These are phyloP conservation scores for Dusona sp. DNA, from an alignment of 2,888 invertebrate species.

Conservation along the genomic window DNA sequence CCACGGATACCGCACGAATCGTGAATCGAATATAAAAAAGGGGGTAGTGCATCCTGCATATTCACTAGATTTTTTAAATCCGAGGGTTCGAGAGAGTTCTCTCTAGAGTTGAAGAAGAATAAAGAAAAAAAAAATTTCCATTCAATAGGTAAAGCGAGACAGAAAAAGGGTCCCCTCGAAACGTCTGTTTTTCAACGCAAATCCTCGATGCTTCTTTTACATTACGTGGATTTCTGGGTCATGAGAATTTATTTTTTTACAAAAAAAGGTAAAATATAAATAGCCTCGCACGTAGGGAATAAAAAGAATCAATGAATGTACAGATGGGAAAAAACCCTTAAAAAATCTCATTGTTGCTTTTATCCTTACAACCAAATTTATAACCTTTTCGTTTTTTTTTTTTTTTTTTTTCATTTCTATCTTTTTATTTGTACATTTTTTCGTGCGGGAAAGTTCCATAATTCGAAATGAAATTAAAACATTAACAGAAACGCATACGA, in stretches of 20 bases:
- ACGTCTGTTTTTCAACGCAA: slow-evolving; percentile 80
- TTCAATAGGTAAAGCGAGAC: slow-evolving; percentile 68
- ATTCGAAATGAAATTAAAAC: neutral
- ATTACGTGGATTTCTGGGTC: slow-evolving; percentile 82
- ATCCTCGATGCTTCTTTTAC: slow-evolving; percentile 78
- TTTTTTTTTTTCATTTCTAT: neutral
- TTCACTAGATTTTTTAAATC: slow-evolving; percentile 80
- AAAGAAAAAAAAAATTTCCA: slow-evolving; percentile 69
- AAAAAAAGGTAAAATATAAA: slow-evolving; percentile 30
- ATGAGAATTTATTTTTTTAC: slow-evolving; percentile 79
- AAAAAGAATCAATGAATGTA: slow-evolving; percentile 29
- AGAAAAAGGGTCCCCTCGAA: slow-evolving; percentile 70
- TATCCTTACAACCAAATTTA: neutral
- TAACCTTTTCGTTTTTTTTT: neutral
- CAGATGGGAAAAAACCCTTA: slow-evolving; percentile 3
- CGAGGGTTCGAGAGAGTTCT: slow-evolving; percentile 71
- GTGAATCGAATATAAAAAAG: slow-evolving; percentile 68
- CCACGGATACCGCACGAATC: slow-evolving; percentile 55
- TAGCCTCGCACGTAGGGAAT: neutral
- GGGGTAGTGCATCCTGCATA: slow-evolving; percentile 82
- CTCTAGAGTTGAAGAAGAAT: slow-evolving; percentile 50
- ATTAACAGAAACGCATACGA: neutral
- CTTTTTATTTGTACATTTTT: neutral
- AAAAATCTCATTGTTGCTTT: neutral
- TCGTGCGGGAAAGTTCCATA: neutral